Evolutionary conservation across 2,888 invertebrate genomes (phyloP).

Genomic region (Lysandra coridon): DNA sequence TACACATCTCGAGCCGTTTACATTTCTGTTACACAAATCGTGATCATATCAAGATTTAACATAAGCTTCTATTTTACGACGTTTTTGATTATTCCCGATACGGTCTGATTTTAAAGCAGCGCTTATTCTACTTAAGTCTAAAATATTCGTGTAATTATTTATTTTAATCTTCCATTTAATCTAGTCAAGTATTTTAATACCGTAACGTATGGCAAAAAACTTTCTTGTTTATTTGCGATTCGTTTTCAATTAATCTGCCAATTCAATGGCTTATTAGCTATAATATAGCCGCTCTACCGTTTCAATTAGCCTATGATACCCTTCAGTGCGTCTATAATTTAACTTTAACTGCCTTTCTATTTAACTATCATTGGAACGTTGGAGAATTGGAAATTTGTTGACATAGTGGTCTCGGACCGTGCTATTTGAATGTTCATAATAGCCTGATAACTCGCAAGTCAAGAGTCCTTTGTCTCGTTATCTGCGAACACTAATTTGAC

Average conservation of each 20-base stretch:
- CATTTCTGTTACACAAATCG: constrained; percentile 17
- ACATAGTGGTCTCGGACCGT: constrained; percentile 6
- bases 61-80: constrained; percentile 38
- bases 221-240: neutral
- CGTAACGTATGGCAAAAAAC: neutral
- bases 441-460: constrained; percentile 36
- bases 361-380: neutral
- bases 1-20: constrained; percentile 22
- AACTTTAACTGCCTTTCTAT: constrained; percentile 1
- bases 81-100: constrained; percentile 12
- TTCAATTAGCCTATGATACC: neutral
- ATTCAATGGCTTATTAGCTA: neutral
- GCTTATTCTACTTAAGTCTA: neutral
- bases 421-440: constrained; percentile 37
- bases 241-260: neutral
- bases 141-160: neutral
- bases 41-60: constrained; percentile 43
- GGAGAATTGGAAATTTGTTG: neutral
- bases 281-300: neutral
- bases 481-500: constrained; percentile 35
- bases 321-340: neutral
- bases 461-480: constrained; percentile 31
- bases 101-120: constrained; percentile 7
- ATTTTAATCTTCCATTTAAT: neutral
- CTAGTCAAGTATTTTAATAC: neutral